Evolutionary conservation across 2,888 invertebrate genomes (phyloP), one percentile per base, ranked within the genome.

Genomic region (Rhingia campestris): DNA sequence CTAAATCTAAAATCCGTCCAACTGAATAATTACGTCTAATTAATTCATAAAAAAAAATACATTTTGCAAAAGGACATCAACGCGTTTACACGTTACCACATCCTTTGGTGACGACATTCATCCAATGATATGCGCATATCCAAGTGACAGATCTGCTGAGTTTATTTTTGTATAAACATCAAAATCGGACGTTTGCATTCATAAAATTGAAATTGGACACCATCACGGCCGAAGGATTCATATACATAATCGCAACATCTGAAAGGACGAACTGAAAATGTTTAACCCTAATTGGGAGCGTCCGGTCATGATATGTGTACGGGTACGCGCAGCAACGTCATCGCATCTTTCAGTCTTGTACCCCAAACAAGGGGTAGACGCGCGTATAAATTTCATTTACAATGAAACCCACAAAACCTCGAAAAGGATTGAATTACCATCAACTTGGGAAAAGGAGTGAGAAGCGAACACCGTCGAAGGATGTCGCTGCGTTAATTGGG

Each of bases 91-190:
- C 87, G 86, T 87, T 88, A 88, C 87, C 88, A 88, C 85, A 73
- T 79, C 86, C 87, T 86, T 87, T 81, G 84, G 87, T 22, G 22
- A 22, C 54, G 64, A 75, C 84, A 86, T 66, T 39, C 77, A 30
- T 49, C 73, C 77, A 86, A 77, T 75, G 59, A 66, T 86, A 86
- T 80, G 74, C 81, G 88, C 90, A 89, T 88, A 89, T 89, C 89
- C 88, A 88, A 88, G 87, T 89, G 90, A 90, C 90, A 90, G 91
- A 89, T 90, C 87, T 88, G 89, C 86, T 87, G 89, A 89, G 88
- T 87, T 87, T 87, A 85, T 80, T 81, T 22, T 81, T 81, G 75
- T 75, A 81, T 72, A 85, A 85, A 85, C 85, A 85, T 81, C 81
- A 81, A 74, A 85, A 58, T 59, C 75, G 81, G 75, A 80, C 80